Conservation (phyloP, 2,888 invertebrate genomes). For the Ectobius pallidus region DNA sequence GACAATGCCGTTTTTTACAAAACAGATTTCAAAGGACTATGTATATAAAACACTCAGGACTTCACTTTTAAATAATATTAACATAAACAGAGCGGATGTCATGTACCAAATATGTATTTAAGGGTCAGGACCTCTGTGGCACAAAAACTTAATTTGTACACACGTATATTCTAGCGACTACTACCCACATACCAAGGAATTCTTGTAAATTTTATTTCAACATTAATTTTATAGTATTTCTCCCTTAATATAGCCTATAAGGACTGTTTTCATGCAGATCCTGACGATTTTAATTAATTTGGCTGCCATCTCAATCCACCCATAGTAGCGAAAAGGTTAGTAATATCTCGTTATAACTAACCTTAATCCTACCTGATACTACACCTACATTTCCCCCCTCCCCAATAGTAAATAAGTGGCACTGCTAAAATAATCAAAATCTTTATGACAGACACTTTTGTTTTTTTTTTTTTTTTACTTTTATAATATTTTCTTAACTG, state of each 20-base stretch:
- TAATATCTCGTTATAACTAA: no score
- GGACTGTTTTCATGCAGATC: no score
- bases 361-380: no score
- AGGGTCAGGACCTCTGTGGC: neutral
- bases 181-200: no score
- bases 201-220: no score
- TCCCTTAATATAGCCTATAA: no score
- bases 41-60: constrained; percentile 8
- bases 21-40: neutral
- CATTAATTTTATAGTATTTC: neutral
- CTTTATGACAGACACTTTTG: constrained; percentile 8
- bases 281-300: no score
- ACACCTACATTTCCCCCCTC: no score
- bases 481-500: constrained; percentile 1
- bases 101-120: neutral
- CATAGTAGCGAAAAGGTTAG: no score
- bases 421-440: constrained; percentile 4
- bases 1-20: neutral
- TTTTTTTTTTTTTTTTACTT: no score
- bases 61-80: constrained; percentile 9
- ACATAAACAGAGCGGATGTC: constrained; percentile 11
- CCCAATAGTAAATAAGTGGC: neutral
- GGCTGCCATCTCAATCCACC: no score
- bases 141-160: neutral
- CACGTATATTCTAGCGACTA: no score